Base-by-base conservation (phyloP, 2,113 vertebrate species). In the Tricholaema leucomelas region DNA sequence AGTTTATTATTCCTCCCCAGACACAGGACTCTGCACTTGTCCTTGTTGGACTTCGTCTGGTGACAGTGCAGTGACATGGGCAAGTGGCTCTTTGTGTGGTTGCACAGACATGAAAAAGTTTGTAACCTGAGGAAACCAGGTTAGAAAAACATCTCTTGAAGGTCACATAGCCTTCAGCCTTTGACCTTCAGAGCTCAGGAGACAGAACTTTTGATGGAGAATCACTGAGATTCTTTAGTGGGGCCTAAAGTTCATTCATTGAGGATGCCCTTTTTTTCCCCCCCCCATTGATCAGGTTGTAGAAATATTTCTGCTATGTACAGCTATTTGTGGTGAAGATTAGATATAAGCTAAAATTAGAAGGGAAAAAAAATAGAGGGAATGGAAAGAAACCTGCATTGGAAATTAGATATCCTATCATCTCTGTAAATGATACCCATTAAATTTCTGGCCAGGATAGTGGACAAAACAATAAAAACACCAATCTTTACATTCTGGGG, bases 401-500 rank as follows among this genome's bases (percentile, higher is more conserved):
- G 48, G 70, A 73, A 7, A 58, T 88, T 73, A 91, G 92, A 90
- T 81, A 59, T 54, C 87, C 38, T 81, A 77, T 90, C 92, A 90
- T 38, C 52, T 91, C 89, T 66, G 21, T 76, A 90, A 94, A 94
- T 71, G 27, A 80, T 73, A 85, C 12, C 52, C 42, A 88, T 94
- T 88, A 93, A 90, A 80, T 79, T 63, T 82, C 33, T 56, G 55
- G 63, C 31, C 52, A 78, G 31, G 35, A 59, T 11, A 81, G 48
- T 59, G 55, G 83, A 20, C 46, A 60, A 74, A 94, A 85, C 71
- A 88, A 86, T 87, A 92, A 91, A 91, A 93, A 46, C 30, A 60
- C 72, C 55, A 66, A 40, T 46, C 44, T 90, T 69, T 88, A 64
- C 38, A 46, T 78, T 75, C 35, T 33, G 38, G 58, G 52, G n/a